phyloP scores from a whole-genome alignment of 2,797 vertebrate genomes.

The Limosa lapponica region DNA sequence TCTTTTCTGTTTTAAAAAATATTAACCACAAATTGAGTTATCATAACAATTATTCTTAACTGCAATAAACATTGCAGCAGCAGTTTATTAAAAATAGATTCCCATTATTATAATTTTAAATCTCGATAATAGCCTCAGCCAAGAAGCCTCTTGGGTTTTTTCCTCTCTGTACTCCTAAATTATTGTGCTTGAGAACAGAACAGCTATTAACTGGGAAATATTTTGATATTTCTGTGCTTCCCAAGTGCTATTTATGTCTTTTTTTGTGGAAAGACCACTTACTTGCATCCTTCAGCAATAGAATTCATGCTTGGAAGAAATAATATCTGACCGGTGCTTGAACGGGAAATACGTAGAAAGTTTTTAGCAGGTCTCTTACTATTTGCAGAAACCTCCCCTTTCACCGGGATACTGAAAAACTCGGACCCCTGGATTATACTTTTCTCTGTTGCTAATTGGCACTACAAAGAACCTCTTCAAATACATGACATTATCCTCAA shows the following conservation, averaged over 20 bases:
- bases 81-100: slow-evolving; percentile 62
- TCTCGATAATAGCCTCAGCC: slow-evolving; percentile 30
- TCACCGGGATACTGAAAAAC: background rate
- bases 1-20: slow-evolving; percentile 31
- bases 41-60: slow-evolving; percentile 46
- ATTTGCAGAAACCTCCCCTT: background rate
- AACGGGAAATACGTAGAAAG: background rate
- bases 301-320: background rate
- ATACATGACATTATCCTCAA: background rate
- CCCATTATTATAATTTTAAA: slow-evolving; percentile 47
- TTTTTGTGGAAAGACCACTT: background rate
- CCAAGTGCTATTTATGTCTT: background rate
- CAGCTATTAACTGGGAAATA: slow-evolving; percentile 13
- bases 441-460: background rate
- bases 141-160: slow-evolving; percentile 15
- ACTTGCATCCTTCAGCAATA: background rate
- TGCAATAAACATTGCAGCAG: slow-evolving; percentile 28
- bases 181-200: background rate
- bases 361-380: background rate
- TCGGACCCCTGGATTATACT: background rate
- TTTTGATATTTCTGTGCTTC: slow-evolving; percentile 27
- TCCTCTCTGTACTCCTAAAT: background rate
- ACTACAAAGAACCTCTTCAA: background rate
- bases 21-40: slow-evolving; percentile 44
- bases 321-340: background rate